phyloP scores from a whole-genome alignment of 2,797 vertebrate species.

The Schizopygopsis pylzovi region DNA sequence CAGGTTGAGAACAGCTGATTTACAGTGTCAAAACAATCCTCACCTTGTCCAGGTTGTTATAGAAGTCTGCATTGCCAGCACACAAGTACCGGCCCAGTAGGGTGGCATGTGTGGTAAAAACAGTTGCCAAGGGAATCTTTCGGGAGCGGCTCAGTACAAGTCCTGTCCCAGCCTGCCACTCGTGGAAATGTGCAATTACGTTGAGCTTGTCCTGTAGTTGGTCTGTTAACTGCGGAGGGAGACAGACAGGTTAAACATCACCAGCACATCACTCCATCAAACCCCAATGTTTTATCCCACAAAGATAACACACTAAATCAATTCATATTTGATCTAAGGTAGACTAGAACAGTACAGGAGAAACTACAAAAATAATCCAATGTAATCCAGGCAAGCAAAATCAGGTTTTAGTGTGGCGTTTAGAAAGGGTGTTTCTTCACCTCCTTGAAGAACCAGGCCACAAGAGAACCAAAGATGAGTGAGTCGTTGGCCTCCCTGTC shows the following conservation, averaged over 20 bases:
- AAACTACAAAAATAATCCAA: background rate
- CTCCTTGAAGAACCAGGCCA: slow-evolving; percentile 96
- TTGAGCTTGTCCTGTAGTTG: slow-evolving; percentile 80
- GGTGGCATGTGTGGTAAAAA: slow-evolving; percentile 96
- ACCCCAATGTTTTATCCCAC: background rate
- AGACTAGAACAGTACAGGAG: background rate
- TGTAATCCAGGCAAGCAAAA: background rate
- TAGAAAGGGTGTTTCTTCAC: slow-evolving; percentile 55
- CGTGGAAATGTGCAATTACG: slow-evolving; percentile 90
- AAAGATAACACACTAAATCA: background rate
- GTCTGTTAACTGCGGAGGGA: slow-evolving; percentile 81
- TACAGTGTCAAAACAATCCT: background rate
- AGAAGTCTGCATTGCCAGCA: slow-evolving; percentile 94
- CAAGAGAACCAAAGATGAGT: slow-evolving; percentile 90
- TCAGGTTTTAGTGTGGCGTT: background rate
- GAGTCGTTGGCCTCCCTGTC: slow-evolving; percentile 92
- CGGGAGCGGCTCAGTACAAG: slow-evolving; percentile 85
- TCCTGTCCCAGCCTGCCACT: slow-evolving; percentile 93
- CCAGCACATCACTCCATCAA: background rate
- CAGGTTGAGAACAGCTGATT: no score
- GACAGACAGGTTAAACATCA: background rate
- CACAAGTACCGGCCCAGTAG: slow-evolving; percentile 94
- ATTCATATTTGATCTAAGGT: background rate
- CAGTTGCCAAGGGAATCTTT: slow-evolving; percentile 88
- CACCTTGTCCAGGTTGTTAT: slow-evolving; percentile 94